Evolutionary conservation across 2,797 vertebrate species (phyloP).

Genomic region (Pogonophryne albipinna): DNA sequence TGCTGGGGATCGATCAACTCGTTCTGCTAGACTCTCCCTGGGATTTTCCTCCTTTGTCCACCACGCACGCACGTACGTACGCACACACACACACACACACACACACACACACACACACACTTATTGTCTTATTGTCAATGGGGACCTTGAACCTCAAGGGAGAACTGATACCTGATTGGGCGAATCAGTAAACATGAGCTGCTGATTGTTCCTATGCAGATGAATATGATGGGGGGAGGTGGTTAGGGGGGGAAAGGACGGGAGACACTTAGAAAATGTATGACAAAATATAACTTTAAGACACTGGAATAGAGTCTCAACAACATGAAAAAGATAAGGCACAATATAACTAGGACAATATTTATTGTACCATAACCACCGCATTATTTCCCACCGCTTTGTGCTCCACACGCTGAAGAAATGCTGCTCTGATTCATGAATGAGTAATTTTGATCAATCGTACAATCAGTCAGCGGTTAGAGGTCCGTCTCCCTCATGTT

Average conservation of each 20-base stretch:
- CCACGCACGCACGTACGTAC: conserved; percentile 30
- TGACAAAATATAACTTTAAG: conserved; percentile 11
- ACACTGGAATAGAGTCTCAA: background rate
- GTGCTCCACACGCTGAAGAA: conserved; percentile 11
- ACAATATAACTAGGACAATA: conserved; percentile 45
- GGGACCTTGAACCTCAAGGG: conserved; percentile 72
- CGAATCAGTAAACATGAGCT: conserved; percentile 84
- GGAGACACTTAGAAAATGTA: conserved; percentile 19
- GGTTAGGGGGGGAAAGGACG: conserved; percentile 16
- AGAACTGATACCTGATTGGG: conserved; percentile 78
- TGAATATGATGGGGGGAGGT: conserved; percentile 58
- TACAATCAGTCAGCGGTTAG: conserved; percentile 70
- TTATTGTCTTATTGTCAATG: conserved; percentile 16
- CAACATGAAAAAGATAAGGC: conserved; percentile 37
- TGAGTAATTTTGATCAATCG: conserved; percentile 80
- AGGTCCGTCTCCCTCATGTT: conserved; percentile 70
- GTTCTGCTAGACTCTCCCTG: conserved; percentile 84
- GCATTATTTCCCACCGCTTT: conserved; percentile 47
- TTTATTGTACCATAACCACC: conserved; percentile 32
- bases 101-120: conserved; percentile 19
- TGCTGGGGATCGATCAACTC: conserved; percentile 94
- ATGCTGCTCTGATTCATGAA: conserved; percentile 60
- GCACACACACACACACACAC: conserved; percentile 18
- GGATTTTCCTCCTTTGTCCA: conserved; percentile 80
- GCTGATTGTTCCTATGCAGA: conserved; percentile 81